Evolutionary conservation across 2,113 vertebrate species (phyloP), one percentile per base, ranked within the genome.

Genomic region (Chlorodrepanis virens): DNA sequence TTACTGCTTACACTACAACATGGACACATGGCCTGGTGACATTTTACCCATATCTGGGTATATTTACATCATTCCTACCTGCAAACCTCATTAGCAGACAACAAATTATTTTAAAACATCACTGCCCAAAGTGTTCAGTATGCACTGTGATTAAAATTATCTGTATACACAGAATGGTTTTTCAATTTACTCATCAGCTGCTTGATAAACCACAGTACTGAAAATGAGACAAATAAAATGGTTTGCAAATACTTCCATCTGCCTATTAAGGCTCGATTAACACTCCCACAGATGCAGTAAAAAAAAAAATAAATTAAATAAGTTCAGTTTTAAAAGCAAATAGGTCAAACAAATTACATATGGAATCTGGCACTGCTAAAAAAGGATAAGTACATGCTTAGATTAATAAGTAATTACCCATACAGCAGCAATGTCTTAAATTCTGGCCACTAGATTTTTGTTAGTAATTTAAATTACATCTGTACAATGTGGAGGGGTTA

Each of bases 171-270:
- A 82, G 40, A 76, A 16, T 60, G 49, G 52, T 56, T 86, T 91
- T 81, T 88, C 90, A 89, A n/a, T 95, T 92, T 86, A 82, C 37
- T 89, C 83, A 17, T 52, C 31, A 82, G 42, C 83, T 87, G 31
- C 81, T 87, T 89, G 88, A 96, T 94, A 94, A 96, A 96, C 93
- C 90, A 89, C 92, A 92, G 65, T 11, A 75, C 80, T 84, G 92
- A 96, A 95, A 95, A 83, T 50, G 76, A 88, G 85, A 94, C 90
- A 89, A 92, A 82, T 90, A 78, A 87, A 77, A 92, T 64, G 72
- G 76, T 56, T 94, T 95, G 80, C 52, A 96, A 93, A 89, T 45
- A 92, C 49, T 95, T 93, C 89, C 83, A 95, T 94, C 87, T 93
- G 94, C 80, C 53, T 60, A 39, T 92, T 93, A 93, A 68, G 31